Evolutionary conservation across 2,797 vertebrate species (phyloP), one percentile per base, ranked within the genome.

Genomic region (Clarias platycephalus): DNA sequence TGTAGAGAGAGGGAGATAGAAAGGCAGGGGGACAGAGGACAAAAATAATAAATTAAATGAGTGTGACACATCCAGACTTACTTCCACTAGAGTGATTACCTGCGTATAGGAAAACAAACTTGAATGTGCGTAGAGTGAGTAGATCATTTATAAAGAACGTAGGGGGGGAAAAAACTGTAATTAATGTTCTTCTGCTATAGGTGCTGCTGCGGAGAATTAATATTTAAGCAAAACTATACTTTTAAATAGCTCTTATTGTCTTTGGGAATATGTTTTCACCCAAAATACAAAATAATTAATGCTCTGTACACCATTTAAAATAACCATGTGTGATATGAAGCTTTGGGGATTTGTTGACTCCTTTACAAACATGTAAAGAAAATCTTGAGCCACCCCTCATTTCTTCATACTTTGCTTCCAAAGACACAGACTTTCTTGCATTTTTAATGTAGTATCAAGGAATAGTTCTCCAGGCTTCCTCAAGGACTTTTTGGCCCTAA

Each of bases 1-100:
- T 96, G 96, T 95, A 95, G 93, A 89, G 95, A 88, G 71, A 89
- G 95, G 88, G 71, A 77, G 26, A 78, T 34, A 83, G 71, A 66
- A 70, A 57, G 74, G 67, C 49, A 49, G 63, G 57, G 66, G 71
- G 31, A 64, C 83, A 72, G 49, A 49, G 88, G 49, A 13, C 13
- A 89, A 91, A 89, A 90, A 72, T 72, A 66, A 66, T 26, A 26
- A 63, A 79, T 87, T 88, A 91, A 91, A 91, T 89, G 87, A 91
- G 90, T 89, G 87, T 84, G 90, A 91, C 91, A 92, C 85, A 92
- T 89, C 84, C 86, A 88, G 83, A 77, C 83, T 85, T 84, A 68
- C 68, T 84, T 84, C 55, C 80, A 83, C 55, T 44, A 62, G 86
- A 86, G 86, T 81, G 58, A 83, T 80, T 79, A 74, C 37, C 64